Evolutionary conservation across 2,888 invertebrate genomes (phyloP), one percentile per base, ranked within the genome.

Genomic region (Alviniconcha strummeri): DNA sequence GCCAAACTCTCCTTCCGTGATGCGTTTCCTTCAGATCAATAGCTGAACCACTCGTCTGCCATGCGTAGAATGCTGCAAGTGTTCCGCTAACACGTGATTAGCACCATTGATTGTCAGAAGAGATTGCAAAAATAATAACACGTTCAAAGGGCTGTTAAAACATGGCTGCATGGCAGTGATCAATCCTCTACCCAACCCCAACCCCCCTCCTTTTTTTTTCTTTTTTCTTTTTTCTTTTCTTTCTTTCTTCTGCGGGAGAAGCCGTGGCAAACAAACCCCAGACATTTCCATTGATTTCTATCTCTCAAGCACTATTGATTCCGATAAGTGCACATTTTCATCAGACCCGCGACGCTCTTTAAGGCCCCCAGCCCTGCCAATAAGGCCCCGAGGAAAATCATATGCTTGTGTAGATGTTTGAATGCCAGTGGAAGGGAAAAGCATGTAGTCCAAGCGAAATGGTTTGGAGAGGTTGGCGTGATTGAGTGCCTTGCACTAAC

Each of bases 231-330:
- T 60, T 60, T 11, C 60, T 60, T 60, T 60, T 60, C 60, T 60
- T 60, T 60, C 11, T 60, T 60, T 19, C 57, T 19, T 76, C 76
- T 57, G 15, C 1, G 17, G 76, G 76, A n/a, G 60, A 60, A 11
- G 60, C 60, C 76, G 36, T 19, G 76, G 55, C 76, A 76, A 76
- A 76, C 76, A 76, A 54, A 56, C 55, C 76, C 76, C 76, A 76
- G 76, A 76, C 76, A 76, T 76, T 52, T 5, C n/a, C 76, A 76
- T 76, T 76, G 76, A 76, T 76, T 57, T 55, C 76, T 57, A n/a
- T 57, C 76, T 19, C 76, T 76, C 76, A 55, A 75, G 75, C 55
- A 9, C 11, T 75, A 75, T 75, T 75, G 75, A 75, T 75, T 75
- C 52, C 75, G 11, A 75, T 52, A 75, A 75, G 75, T 75, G 75